A percentile compares a stretch with the other conserved stretches of the same genome.
phyloP scores from a whole-genome alignment of 2,888 invertebrate species.

The Pterostichus niger region DNA sequence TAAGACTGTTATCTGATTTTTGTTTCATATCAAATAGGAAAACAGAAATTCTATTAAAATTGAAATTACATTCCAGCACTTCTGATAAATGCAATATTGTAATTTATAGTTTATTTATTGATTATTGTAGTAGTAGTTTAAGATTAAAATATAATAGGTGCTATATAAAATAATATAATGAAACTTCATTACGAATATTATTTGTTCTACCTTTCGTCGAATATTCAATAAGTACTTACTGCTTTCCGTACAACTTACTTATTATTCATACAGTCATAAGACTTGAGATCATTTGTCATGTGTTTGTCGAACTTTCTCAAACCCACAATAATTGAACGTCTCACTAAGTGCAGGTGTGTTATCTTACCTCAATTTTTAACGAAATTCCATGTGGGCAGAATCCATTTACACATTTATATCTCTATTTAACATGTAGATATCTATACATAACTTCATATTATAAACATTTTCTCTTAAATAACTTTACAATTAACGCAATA shows the following conservation, averaged over 20 bases:
- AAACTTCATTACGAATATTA: slow-evolving; percentile 6
- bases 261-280: slow-evolving; percentile 1
- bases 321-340: slow-evolving; percentile 29
- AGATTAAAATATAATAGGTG: too few species aligned
- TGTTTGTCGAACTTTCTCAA: slow-evolving; percentile 36
- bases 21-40: too few species aligned
- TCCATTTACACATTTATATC: slow-evolving; percentile 26
- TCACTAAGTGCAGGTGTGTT: slow-evolving; percentile 41
- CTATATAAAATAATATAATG: background rate
- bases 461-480: slow-evolving; percentile 25
- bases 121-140: too few species aligned
- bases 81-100: too few species aligned
- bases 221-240: slow-evolving; percentile 8
- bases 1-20: too few species aligned
- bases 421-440: slow-evolving; percentile 26
- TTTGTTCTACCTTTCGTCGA: slow-evolving; percentile 7
- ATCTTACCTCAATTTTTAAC: slow-evolving; percentile 7
- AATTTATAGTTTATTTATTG: too few species aligned
- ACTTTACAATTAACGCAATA: slow-evolving; percentile 43
- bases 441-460: slow-evolving; percentile 20
- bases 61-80: too few species aligned
- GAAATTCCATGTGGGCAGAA: slow-evolving; percentile 24
- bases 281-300: slow-evolving; percentile 38
- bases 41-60: too few species aligned
- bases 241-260: slow-evolving; percentile 27